phyloP scores from a whole-genome alignment of 2,797 vertebrate species.

The Pangasius krempfi region DNA sequence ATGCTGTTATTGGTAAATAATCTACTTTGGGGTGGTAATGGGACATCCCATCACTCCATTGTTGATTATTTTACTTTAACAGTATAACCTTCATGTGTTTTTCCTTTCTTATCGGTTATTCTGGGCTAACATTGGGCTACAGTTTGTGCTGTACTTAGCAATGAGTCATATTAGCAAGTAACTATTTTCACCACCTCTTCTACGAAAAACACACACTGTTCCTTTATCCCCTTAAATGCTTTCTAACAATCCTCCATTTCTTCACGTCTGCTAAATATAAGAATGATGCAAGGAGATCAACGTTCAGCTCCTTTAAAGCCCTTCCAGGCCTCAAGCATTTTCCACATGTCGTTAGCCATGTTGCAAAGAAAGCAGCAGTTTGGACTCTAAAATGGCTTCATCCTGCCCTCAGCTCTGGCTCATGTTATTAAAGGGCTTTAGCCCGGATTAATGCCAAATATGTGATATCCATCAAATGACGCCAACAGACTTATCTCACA shows the following conservation, averaged over 20 bases:
- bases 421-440: conserved; percentile 57
- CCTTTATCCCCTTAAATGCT: conserved; percentile 4
- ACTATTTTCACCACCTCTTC: neutral
- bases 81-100: neutral
- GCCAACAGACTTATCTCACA: conserved; percentile 61
- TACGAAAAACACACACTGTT: conserved; percentile 2
- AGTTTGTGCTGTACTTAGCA: neutral
- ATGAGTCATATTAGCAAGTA: conserved; percentile 23
- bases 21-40: no score
- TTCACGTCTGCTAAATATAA: conserved; percentile 16
- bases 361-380: conserved; percentile 44
- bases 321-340: conserved; percentile 23
- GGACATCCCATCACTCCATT: neutral
- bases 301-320: conserved; percentile 25
- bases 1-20: neutral
- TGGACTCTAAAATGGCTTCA: conserved; percentile 30
- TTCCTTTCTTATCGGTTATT: neutral
- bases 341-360: conserved; percentile 34
- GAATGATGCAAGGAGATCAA: conserved; percentile 31
- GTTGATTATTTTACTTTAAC: neutral
- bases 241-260: conserved; percentile 3
- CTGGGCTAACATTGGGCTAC: neutral
- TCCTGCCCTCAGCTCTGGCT: conserved; percentile 39
- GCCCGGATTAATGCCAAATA: conserved; percentile 61
- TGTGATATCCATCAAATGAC: conserved; percentile 65